Conservation (phyloP, 2,797 vertebrate genomes). For the Micropoecilia bifurca region DNA sequence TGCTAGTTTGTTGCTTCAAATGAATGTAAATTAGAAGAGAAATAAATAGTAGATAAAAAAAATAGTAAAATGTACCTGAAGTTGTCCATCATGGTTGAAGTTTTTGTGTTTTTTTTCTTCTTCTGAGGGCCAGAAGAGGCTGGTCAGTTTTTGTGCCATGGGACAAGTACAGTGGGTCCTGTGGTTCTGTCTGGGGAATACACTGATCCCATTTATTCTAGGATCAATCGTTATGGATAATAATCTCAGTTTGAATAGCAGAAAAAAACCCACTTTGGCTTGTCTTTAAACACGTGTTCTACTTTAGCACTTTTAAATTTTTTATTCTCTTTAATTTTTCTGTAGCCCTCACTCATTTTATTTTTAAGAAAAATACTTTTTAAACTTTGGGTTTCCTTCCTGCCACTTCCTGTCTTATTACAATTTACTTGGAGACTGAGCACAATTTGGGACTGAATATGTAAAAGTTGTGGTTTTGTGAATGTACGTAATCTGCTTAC, state of each 20-base stretch:
- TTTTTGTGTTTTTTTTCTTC: not conserved
- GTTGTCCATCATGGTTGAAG: not conserved
- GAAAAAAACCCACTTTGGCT: constrained; percentile 50
- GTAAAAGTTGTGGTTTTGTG: not conserved
- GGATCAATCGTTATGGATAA: constrained; percentile 80
- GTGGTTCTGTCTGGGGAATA: constrained; percentile 68
- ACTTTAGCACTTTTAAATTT: constrained; percentile 40
- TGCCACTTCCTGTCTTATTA: not conserved
- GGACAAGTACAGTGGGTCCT: constrained; percentile 57
- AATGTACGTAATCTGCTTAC: not conserved
- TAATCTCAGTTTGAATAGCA: constrained; percentile 72
- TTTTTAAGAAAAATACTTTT: not conserved
- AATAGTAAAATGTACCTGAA: not conserved
- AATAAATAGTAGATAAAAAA: not conserved
- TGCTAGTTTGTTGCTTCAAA: not conserved
- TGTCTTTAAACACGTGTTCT: constrained; percentile 66
- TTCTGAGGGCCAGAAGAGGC: no score
- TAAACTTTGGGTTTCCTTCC: not conserved
- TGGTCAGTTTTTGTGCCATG: constrained; percentile 29
- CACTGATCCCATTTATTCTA: constrained; percentile 76
- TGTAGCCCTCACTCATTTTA: not conserved
- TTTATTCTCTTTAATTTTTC: not conserved
- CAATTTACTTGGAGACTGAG: not conserved
- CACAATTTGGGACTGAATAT: not conserved
- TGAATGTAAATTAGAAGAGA: not conserved